Percentiles rank a stretch among this genome's conserved stretches.
phyloP scores from a whole-genome alignment of 2,113 vertebrate genomes.

The Corvus hawaiiensis region DNA sequence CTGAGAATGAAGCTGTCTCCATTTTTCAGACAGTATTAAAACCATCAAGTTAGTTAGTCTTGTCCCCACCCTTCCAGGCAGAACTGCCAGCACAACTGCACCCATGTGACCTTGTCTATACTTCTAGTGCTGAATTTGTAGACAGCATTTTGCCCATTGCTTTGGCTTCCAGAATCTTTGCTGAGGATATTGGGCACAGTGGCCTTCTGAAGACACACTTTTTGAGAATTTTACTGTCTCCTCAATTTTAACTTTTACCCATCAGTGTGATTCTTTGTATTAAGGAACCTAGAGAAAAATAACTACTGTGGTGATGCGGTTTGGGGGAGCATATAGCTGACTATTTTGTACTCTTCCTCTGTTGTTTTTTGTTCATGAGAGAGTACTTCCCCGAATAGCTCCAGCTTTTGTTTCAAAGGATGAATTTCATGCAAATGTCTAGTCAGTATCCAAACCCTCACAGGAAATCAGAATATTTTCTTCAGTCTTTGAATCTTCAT shows the following conservation, averaged over 20 bases:
- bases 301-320: not conserved
- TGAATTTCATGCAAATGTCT: not conserved
- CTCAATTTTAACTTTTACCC: not conserved
- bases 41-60: not conserved
- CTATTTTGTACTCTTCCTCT: not conserved
- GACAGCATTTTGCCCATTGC: accelerated
- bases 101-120: accelerated
- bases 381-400: not conserved
- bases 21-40: not conserved
- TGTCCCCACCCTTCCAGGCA: not conserved
- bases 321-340: not conserved
- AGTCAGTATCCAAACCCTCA: not conserved
- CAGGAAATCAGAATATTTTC: conserved; percentile 19
- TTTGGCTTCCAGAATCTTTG: not conserved
- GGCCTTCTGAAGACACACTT: not conserved
- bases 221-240: not conserved
- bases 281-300: not conserved
- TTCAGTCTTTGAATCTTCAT: not conserved
- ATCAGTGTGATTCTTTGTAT: not conserved
- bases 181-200: not conserved
- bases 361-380: not conserved
- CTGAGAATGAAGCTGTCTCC: not conserved
- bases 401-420: not conserved
- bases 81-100: not conserved
- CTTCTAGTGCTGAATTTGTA: not conserved